Base-by-base conservation (phyloP, 37 sponge, comb jelly and placozoan species). In the Geodia barretti region DNA sequence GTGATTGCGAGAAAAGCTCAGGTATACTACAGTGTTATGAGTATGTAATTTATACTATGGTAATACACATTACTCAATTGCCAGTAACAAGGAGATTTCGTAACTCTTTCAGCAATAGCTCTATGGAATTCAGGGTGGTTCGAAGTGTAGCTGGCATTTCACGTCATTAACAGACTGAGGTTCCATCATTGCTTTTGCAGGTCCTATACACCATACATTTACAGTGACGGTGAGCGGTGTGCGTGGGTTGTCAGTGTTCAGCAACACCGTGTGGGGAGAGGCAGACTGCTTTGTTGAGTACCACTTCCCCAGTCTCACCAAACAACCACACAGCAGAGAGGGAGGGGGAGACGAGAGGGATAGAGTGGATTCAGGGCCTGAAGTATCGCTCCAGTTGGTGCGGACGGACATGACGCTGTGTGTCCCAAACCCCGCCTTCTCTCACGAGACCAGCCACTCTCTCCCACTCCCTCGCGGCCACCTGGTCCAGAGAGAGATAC, bases 211-310 rank as follows among this genome's bases (percentile, higher is more conserved):
- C 0, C 90, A 90, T 74, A 60, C 68, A 64, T 85, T 92, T 77
- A 78, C 64, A 54, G 62, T 92, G 72, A 47, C 62, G 17, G 73
- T 91, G 40, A 80, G 75, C 19, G 76, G 78, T 39, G 82, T 91
- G 24, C 54, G 82, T 2, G 79, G 68, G 1, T 58, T 87, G 23
- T 35, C 76, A 21, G 78, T 41, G 7, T 70, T 80, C 47, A 72
- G 17, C 39, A 80, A 72, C 62, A 74, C 82, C 2, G 83, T 95
- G 3, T 95, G 94, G 93, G 95, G 95, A 9, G 95, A 89, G 64
- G 81, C 95, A 0, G 95, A 95, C 90, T 95, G 95, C 66, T 95
- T 68, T 39, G 84, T 95, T 2, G 93, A 92, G 69, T 95, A 95
- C 64, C 91, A 88, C 73, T 95, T 95, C 42, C 95, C 95, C 20